Evolutionary conservation across 2,888 invertebrate species (phyloP).

Genomic region (Acronicta leporina): DNA sequence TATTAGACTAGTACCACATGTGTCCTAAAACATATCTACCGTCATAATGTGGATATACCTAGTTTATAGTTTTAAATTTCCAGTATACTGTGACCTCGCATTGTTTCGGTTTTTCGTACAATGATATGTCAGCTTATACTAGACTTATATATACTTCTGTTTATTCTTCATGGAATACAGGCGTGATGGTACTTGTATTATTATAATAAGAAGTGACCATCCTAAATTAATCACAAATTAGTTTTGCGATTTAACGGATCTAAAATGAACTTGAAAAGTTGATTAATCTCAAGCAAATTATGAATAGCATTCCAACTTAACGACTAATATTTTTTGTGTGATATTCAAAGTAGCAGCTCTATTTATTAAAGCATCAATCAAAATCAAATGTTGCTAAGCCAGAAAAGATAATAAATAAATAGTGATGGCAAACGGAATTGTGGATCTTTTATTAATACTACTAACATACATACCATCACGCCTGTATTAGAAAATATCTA

Average conservation of each 20-base stretch:
- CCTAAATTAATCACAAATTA: slow-evolving; percentile 9
- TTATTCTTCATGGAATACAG: too few species aligned
- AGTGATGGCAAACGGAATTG: neutral
- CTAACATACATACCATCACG: too few species aligned
- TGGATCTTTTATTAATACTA: slow-evolving; percentile 4
- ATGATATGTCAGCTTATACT: too few species aligned
- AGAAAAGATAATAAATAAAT: slow-evolving; percentile 3
- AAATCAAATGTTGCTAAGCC: slow-evolving; percentile 8
- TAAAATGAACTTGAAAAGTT: slow-evolving; percentile 20
- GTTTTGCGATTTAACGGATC: slow-evolving; percentile 24
- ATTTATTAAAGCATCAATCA: slow-evolving; percentile 40
- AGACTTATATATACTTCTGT: too few species aligned
- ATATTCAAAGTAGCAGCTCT: neutral
- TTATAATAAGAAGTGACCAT: neutral
- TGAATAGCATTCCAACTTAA: neutral
- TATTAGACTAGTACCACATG: too few species aligned
- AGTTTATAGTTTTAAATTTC: too few species aligned
- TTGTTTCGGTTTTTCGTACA: too few species aligned
- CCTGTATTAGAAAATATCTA: too few species aligned
- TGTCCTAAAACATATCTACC: too few species aligned
- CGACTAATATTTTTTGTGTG: slow-evolving; percentile 23
- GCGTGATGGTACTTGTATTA: too few species aligned
- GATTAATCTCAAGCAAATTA: slow-evolving; percentile 7
- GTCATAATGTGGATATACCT: too few species aligned
- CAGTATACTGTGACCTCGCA: too few species aligned